Evolutionary conservation across 2,113 vertebrate genomes (phyloP), one percentile per base, ranked within the genome.

Genomic region (Aegithalos caudatus): DNA sequence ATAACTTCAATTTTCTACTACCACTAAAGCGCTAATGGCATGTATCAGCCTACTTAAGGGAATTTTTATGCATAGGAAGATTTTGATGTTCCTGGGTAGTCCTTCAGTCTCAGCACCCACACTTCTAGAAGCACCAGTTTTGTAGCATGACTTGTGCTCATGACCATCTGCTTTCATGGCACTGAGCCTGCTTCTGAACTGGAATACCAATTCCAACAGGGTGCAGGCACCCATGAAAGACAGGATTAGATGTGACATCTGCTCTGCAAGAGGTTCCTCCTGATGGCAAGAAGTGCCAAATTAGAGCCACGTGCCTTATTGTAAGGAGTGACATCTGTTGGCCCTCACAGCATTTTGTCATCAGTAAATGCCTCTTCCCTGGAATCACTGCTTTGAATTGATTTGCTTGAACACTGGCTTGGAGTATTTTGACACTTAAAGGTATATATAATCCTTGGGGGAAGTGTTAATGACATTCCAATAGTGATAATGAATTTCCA

Each of bases 141-240:
- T 71, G 25, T 80, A 87, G 87, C 65, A 80, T 1, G 35, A 48
- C 56, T 92, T 80, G 60, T 45, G 42, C 93, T 90, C 81, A 58
- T 16, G 64, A 50, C 84, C 95, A 96, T 97, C 95, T 98, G 97
- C 83, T 95, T 45, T 38, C 33, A 50, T 92, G 95, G 94, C 92
- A 95, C 12, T 10, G 53, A 72, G 85, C 88, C 95, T 87, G 45
- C 87, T 87, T 80, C 60, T 84, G 65, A 85, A 77, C 33, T 69
- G 85, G 58, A 50, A 69, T 19, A 47, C 27, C 67, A 82, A 21
- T 81, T 90, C 88, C 76, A 86, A 50, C 19, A 91, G 81, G 53
- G 54, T 50, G 92, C 31, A 89, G 58, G 67, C 35, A 86, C 31
- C 78, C 83, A 76, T 48, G 66, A 81, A 94, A 96, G n/a, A 76